These are phyloP conservation scores for Neolamprologus kungweensis DNA, from an alignment of 2,113 vertebrate genomes.

Conservation along the genomic window DNA sequence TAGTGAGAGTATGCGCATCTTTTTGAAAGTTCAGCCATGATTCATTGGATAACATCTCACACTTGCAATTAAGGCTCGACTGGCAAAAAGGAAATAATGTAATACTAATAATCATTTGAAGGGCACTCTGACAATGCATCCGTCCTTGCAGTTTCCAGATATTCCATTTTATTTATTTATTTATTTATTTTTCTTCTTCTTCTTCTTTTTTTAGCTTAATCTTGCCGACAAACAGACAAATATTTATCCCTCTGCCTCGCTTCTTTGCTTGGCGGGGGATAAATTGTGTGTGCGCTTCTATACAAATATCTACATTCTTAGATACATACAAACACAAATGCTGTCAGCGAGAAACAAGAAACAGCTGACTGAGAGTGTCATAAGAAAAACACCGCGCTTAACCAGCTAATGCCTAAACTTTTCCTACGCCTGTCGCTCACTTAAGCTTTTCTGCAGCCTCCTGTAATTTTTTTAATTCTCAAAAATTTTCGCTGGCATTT, in stretches of 20 bases:
- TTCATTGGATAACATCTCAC: neutral
- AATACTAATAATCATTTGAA: neutral
- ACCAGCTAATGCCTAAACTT: neutral
- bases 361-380: neutral
- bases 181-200: neutral
- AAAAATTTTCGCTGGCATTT: neutral
- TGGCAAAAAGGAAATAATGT: neutral
- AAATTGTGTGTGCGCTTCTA: neutral
- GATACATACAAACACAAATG: neutral
- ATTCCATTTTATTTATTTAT: neutral
- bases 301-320: neutral
- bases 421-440: neutral
- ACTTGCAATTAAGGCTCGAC: neutral
- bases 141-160: neutral
- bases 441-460: neutral
- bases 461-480: neutral
- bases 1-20: neutral
- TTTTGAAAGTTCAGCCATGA: neutral
- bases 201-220: neutral
- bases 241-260: neutral
- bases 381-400: neutral
- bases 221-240: neutral
- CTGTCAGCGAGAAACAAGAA: neutral
- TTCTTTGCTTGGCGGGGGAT: neutral
- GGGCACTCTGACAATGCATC: neutral